Percentiles rank a stretch among this genome's conserved stretches.
Evolutionary conservation across 2,113 vertebrate species (phyloP).

Genomic region (Myrmophylax atrothorax): DNA sequence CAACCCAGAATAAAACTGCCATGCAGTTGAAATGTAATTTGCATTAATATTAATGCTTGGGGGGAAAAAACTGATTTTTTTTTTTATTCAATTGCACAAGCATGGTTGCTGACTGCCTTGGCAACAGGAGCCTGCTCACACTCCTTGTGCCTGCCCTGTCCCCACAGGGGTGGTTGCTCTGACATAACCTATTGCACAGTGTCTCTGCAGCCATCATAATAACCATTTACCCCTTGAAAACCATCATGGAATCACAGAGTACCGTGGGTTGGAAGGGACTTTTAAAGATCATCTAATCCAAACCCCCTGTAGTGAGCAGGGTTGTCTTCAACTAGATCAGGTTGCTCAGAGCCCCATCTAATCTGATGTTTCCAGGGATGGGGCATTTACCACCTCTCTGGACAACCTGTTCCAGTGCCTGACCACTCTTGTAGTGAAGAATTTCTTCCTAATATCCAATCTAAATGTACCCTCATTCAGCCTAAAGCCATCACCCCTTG

Average conservation of each 20-base stretch:
- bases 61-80: neutral
- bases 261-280: neutral
- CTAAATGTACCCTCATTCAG: too few species aligned
- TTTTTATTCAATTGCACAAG: accelerated
- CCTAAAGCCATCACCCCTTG: too few species aligned
- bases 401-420: neutral
- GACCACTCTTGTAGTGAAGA: too few species aligned
- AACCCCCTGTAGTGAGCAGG: neutral
- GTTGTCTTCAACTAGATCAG: neutral
- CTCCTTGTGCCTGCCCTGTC: neutral
- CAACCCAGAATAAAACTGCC: slow-evolving; percentile 11
- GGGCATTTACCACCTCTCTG: neutral
- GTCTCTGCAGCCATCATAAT: neutral
- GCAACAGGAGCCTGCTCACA: neutral
- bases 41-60: neutral
- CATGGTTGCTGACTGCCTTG: neutral
- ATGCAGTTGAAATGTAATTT: slow-evolving; percentile 8
- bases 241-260: neutral
- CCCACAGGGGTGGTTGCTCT: neutral
- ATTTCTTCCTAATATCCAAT: too few species aligned
- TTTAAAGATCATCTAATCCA: neutral
- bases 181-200: neutral
- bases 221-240: neutral
- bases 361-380: neutral
- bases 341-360: neutral